Evolutionary conservation across 1,140 invertebrate genomes (phyloP).

Genomic region (Cyphomyrmex costatus): DNA sequence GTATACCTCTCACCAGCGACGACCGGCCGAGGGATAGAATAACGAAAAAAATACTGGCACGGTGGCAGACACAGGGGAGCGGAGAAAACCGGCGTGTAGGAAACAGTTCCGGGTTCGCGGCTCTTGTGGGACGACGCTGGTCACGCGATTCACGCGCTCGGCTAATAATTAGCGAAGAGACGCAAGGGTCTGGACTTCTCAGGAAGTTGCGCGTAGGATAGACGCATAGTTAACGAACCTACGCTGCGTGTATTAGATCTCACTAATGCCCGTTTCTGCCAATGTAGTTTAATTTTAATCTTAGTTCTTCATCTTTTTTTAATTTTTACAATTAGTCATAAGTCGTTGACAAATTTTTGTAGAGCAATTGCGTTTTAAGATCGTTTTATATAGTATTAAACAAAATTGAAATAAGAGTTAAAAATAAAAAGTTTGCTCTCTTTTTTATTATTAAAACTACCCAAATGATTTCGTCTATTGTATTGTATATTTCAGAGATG

Average conservation of each 20-base stretch:
- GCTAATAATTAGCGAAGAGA: slow-evolving; percentile 72
- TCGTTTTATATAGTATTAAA: background rate
- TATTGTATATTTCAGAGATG: too few relatives aligned
- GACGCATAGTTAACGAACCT: slow-evolving; percentile 64
- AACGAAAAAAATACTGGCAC: slow-evolving; percentile 30
- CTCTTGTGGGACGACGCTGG: slow-evolving; percentile 76
- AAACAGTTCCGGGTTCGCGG: slow-evolving; percentile 79
- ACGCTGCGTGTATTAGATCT: slow-evolving; percentile 22
- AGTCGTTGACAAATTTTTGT: background rate
- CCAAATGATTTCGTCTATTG: background rate
- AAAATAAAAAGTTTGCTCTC: background rate
- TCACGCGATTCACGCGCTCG: slow-evolving; percentile 81
- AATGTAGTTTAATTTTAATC: too few relatives aligned
- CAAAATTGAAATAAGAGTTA: background rate
- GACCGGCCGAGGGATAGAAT: slow-evolving; percentile 19
- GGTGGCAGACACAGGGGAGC: slow-evolving; percentile 26
- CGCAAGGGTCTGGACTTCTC: slow-evolving; percentile 56
- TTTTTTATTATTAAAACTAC: background rate
- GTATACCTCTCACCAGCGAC: slow-evolving; percentile 34
- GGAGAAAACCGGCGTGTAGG: slow-evolving; percentile 48
- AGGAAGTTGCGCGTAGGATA: slow-evolving; percentile 55
- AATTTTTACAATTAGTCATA: too few relatives aligned
- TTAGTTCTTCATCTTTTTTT: too few relatives aligned
- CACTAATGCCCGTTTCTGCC: too few relatives aligned
- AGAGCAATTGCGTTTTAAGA: background rate